phyloP scores from a whole-genome alignment of 2,888 invertebrate species.

The Tubulanus polymorphus region DNA sequence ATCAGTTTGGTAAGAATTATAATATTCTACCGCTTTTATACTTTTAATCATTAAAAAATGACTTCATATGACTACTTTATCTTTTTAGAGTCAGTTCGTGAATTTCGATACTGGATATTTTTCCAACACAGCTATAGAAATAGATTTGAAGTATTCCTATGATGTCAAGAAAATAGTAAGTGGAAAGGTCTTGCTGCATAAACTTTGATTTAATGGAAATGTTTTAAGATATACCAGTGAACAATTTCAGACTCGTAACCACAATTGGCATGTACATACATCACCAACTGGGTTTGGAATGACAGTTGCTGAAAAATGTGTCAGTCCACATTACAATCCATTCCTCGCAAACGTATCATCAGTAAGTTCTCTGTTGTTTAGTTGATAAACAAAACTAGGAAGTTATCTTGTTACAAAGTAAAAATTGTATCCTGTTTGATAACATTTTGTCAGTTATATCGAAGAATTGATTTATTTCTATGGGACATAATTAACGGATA shows the following conservation, averaged over 20 bases:
- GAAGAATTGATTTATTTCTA: too few relatives aligned
- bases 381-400: too few relatives aligned
- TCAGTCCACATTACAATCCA: conserved; percentile 85
- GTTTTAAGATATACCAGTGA: too few relatives aligned
- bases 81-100: conserved; percentile 73
- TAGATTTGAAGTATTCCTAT: conserved; percentile 69
- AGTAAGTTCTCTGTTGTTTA: not conserved
- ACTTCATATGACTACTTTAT: conserved; percentile 8
- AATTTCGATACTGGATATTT: conserved; percentile 73
- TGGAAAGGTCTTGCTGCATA: too few relatives aligned
- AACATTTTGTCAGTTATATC: too few relatives aligned
- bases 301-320: conserved; percentile 60
- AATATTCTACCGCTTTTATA: not conserved
- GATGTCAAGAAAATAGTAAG: conserved; percentile 14
- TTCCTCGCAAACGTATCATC: conserved; percentile 62
- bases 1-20: conserved; percentile 67
- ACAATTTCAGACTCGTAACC: conserved; percentile 46
- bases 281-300: conserved; percentile 20
- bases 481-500: too few relatives aligned
- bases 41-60: too few relatives aligned
- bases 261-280: conserved; percentile 76
- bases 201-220: too few relatives aligned
- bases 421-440: too few relatives aligned
- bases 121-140: conserved; percentile 86
- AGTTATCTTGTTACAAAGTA: too few relatives aligned